These are phyloP conservation scores for Adrianichthys oophorus DNA, from an alignment of 2,797 vertebrate species.

Conservation along the genomic window DNA sequence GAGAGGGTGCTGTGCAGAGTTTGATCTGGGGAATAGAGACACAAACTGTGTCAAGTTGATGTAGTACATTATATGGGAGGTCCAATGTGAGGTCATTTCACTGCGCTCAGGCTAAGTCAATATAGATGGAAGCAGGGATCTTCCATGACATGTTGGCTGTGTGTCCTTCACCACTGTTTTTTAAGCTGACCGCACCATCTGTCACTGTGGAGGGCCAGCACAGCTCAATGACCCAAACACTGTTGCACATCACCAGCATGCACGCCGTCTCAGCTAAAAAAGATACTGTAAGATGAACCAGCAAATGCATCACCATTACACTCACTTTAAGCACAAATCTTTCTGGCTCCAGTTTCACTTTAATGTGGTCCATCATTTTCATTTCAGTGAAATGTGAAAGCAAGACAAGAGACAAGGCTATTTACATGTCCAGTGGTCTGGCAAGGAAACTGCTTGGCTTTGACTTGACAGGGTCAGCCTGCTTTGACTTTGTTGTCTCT, in stretches of 20 bases:
- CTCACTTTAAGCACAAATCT: slow-evolving; percentile 2
- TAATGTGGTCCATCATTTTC: slow-evolving; percentile 51
- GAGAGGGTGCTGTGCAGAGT: slow-evolving; percentile 44
- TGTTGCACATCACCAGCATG: slow-evolving; percentile 34
- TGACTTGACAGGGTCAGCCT: slow-evolving; percentile 69
- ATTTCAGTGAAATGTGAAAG: slow-evolving; percentile 49
- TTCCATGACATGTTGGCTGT: slow-evolving; percentile 44
- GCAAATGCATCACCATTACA: not conserved
- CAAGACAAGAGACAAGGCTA: slow-evolving; percentile 35
- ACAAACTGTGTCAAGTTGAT: slow-evolving; percentile 54
- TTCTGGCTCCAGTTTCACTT: slow-evolving; percentile 18
- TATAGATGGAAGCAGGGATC: slow-evolving; percentile 48
- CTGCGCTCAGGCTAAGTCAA: slow-evolving; percentile 55
- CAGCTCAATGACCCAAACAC: slow-evolving; percentile 44
- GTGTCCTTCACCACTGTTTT: slow-evolving; percentile 68
- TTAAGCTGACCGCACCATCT: slow-evolving; percentile 65
- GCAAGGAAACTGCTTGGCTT: slow-evolving; percentile 59
- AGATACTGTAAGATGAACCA: not conserved
- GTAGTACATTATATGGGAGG: slow-evolving; percentile 44
- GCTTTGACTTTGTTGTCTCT: slow-evolving; percentile 62
- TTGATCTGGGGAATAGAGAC: slow-evolving; percentile 49
- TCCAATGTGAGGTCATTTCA: slow-evolving; percentile 45
- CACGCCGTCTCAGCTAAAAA: slow-evolving; percentile 6
- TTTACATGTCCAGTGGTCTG: slow-evolving; percentile 65
- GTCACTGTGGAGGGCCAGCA: slow-evolving; percentile 45